Percentiles rank a stretch among this genome's conserved stretches.
phyloP scores from a whole-genome alignment of 2,113 vertebrate genomes.

The Verasper variegatus region DNA sequence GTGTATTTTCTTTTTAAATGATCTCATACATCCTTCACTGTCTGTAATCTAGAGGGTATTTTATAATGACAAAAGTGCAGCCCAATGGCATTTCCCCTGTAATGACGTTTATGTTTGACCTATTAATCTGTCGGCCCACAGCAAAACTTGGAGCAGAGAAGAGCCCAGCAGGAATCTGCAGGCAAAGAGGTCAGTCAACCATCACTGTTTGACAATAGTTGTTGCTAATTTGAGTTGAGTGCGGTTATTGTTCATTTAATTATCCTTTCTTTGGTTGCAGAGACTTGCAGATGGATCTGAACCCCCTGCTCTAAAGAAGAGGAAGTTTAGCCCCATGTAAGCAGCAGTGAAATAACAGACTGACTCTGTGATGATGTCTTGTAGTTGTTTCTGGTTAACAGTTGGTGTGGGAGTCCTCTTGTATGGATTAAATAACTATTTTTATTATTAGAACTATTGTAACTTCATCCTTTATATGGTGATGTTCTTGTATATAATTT shows the following conservation, averaged over 20 bases:
- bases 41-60: background rate
- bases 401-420: background rate
- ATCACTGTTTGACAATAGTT: background rate
- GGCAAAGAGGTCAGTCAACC: conserved; percentile 82
- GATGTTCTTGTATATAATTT: no score
- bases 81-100: background rate
- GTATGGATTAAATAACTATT: background rate
- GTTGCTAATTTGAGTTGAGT: background rate
- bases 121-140: conserved; percentile 48
- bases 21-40: background rate
- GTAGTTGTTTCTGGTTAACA: background rate
- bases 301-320: conserved; percentile 85
- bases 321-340: conserved; percentile 84
- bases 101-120: background rate
- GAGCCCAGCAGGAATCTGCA: conserved; percentile 81
- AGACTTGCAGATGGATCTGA: conserved; percentile 81
- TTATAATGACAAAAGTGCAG: background rate
- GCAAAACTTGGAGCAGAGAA: conserved; percentile 92
- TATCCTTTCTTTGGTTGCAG: conserved; percentile 71
- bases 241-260: background rate
- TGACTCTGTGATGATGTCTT: conserved; percentile 1
- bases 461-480: background rate
- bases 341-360: conserved; percentile 19
- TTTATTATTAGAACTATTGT: background rate
- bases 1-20: background rate